These are phyloP conservation scores for Coremacera marginata DNA, from an alignment of 2,888 invertebrate species.

Conservation along the genomic window DNA sequence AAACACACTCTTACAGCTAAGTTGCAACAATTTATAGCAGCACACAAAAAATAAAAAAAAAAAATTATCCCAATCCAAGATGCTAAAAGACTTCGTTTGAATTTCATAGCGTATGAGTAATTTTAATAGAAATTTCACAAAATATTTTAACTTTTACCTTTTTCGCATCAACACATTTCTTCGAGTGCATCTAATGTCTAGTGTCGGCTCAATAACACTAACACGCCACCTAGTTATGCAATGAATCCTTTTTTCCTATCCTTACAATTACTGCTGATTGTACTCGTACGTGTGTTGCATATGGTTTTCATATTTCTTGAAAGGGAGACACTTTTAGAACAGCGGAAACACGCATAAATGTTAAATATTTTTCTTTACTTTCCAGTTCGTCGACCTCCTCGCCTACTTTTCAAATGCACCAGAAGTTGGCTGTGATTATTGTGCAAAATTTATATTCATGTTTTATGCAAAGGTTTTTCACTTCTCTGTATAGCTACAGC, in stretches of 20 bases:
- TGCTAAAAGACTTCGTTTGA: no score
- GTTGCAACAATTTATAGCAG: no score
- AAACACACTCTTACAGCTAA: no score
- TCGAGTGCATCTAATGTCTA: neutral
- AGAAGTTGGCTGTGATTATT: slow-evolving; percentile 33
- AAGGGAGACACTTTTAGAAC: slow-evolving; percentile 26
- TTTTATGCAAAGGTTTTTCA: slow-evolving; percentile 29
- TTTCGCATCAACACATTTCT: neutral
- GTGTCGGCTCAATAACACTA: neutral
- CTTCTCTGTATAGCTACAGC: neutral
- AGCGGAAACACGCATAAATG: slow-evolving; percentile 7
- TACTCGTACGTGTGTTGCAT: neutral
- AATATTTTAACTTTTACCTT: neutral
- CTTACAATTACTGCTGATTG: neutral
- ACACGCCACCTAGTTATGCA: neutral
- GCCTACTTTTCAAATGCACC: slow-evolving; percentile 26
- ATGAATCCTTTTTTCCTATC: slow-evolving; percentile 15
- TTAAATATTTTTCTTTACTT: slow-evolving; percentile 8
- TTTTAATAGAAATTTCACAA: neutral
- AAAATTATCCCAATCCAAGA: no score
- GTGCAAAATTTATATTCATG: slow-evolving; percentile 35
- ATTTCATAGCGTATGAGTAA: no score
- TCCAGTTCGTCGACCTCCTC: slow-evolving; percentile 44
- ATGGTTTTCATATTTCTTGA: slow-evolving; percentile 5
- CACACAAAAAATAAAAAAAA: no score